Evolutionary conservation across 2,888 invertebrate species (phyloP).

Genomic region (Nemurella pictetii): DNA sequence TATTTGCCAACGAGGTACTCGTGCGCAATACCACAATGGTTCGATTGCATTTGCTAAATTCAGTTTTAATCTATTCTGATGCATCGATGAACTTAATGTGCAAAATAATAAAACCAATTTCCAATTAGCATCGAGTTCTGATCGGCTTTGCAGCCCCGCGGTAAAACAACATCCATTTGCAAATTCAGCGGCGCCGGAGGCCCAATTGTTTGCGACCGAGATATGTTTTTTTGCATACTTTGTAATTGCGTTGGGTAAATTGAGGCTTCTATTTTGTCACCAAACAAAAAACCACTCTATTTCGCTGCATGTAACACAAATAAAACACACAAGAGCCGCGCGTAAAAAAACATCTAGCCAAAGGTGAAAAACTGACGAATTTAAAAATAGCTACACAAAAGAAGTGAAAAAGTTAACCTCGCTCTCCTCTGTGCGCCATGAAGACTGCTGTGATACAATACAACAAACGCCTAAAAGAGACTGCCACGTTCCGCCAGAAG

Average conservation of each 20-base stretch:
- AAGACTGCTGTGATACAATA: background rate
- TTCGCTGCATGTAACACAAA: background rate
- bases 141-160: background rate
- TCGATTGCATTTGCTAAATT: background rate
- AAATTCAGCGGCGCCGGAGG: background rate
- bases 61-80: slow-evolving; percentile 13
- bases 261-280: background rate
- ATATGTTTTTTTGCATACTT: background rate
- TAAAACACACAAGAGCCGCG: background rate
- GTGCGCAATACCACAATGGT: too few relatives aligned
- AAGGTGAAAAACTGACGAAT: background rate
- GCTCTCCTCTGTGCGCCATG: background rate
- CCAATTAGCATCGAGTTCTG: slow-evolving; percentile 1
- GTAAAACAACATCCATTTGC: background rate
- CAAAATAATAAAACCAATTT: background rate
- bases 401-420: background rate
- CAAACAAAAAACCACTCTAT: background rate
- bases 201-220: background rate
- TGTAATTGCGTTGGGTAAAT: background rate
- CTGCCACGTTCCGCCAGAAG: background rate
- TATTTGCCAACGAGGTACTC: background rate
- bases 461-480: background rate
- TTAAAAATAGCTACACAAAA: background rate
- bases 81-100: slow-evolving; percentile 4
- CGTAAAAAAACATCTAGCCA: background rate